phyloP scores from a whole-genome alignment of 1,140 invertebrate genomes.

The Bilobella aurantiaca region DNA sequence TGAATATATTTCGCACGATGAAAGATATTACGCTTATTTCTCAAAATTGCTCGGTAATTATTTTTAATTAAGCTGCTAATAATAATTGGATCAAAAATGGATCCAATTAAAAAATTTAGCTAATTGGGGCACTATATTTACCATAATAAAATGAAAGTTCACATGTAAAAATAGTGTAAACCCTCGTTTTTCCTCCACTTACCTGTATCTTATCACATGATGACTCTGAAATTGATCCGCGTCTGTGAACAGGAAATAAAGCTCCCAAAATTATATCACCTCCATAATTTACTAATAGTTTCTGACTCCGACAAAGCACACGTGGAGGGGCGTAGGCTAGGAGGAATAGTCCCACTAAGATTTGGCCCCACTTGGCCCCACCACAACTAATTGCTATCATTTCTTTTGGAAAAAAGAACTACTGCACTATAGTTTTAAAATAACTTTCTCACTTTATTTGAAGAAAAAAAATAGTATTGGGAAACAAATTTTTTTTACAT shows the following conservation, averaged over 20 bases:
- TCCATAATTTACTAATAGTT: constrained; percentile 40
- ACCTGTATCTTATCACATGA: constrained; percentile 46
- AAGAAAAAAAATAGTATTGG: too few relatives aligned
- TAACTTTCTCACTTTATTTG: too few relatives aligned
- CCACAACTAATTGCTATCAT: too few relatives aligned
- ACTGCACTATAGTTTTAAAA: too few relatives aligned
- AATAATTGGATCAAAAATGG: background rate
- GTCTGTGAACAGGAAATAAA: constrained; percentile 48
- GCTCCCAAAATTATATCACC: constrained; percentile 48
- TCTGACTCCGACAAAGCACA: background rate
- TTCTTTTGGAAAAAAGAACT: too few relatives aligned
- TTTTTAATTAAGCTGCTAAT: background rate
- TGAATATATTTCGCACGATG: too few relatives aligned
- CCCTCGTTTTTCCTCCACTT: constrained; percentile 5
- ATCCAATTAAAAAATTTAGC: background rate
- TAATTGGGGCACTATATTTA: background rate
- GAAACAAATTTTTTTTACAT: too few relatives aligned
- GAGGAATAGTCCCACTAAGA: background rate
- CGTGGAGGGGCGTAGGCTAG: background rate
- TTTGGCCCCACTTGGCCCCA: background rate
- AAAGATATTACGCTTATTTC: background rate
- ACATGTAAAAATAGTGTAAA: background rate
- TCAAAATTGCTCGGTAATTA: background rate
- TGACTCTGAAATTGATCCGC: constrained; percentile 37
- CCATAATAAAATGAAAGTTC: background rate